Percentiles rank a stretch among this genome's conserved stretches.
Evolutionary conservation across 2,113 vertebrate species (phyloP).

Genomic region (Pandion haliaetus): DNA sequence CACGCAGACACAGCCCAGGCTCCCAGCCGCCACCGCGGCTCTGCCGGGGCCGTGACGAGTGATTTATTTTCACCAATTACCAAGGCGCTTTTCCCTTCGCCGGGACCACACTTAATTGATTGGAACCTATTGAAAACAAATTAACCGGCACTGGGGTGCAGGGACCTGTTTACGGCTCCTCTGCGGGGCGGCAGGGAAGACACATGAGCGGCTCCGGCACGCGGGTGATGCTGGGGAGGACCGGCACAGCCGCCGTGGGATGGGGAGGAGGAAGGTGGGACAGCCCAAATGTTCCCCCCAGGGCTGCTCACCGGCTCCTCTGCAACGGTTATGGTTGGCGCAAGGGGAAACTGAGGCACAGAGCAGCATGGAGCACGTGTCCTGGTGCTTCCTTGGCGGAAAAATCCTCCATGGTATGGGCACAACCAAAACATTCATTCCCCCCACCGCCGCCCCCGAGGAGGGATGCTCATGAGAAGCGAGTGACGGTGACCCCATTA

Average conservation of each 20-base stretch:
- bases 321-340: accelerated
- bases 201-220: neutral
- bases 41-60: conserved; percentile 18
- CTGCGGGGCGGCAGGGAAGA: neutral
- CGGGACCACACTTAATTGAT: conserved; percentile 79
- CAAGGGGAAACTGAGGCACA: neutral
- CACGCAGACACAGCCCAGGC: neutral
- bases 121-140: conserved; percentile 86
- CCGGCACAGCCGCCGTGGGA: accelerated
- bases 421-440: neutral
- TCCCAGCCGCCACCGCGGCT: neutral
- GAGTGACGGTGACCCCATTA: conserved; percentile 52
- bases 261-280: neutral
- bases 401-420: neutral
- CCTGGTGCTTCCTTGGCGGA: neutral
- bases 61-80: conserved; percentile 85
- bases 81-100: conserved; percentile 65
- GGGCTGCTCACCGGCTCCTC: neutral
- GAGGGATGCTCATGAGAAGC: neutral
- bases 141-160: conserved; percentile 75
- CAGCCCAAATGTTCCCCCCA: neutral
- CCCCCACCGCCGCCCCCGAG: neutral
- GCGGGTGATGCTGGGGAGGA: neutral
- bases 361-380: neutral
- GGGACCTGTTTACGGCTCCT: conserved; percentile 70